These are phyloP conservation scores for Takifugu ocellatus DNA, from an alignment of 2,797 vertebrate species.

Conservation along the genomic window DNA sequence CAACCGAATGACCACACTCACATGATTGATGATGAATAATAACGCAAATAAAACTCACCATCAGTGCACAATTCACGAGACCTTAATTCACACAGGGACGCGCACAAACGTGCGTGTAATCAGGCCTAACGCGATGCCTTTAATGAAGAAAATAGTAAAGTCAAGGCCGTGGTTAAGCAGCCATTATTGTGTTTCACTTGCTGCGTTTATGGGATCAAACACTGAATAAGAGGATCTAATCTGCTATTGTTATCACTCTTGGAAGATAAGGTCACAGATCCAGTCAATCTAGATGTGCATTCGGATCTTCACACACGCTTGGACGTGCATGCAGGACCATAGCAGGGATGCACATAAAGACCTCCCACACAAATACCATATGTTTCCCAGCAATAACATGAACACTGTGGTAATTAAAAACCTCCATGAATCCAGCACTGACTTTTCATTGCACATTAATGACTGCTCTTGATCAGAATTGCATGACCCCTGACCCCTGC, in stretches of 20 bases:
- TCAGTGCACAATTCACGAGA: conserved; percentile 32
- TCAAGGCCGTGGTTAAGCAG: conserved; percentile 52
- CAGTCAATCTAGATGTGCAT: background rate
- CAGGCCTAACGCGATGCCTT: conserved; percentile 40
- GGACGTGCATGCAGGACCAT: background rate
- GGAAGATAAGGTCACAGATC: conserved; percentile 25
- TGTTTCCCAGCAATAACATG: no score
- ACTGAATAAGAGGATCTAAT: conserved; percentile 45
- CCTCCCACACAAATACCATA: no score
- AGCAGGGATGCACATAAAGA: no score
- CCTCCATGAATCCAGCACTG: no score
- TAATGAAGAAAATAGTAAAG: conserved; percentile 57
- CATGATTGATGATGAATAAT: background rate
- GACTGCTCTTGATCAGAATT: no score
- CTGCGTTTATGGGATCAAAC: conserved; percentile 56
- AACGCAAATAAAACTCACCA: conserved; percentile 7
- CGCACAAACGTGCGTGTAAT: conserved; percentile 18
- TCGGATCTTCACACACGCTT: no score
- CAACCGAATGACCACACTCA: background rate
- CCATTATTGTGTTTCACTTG: conserved; percentile 49
- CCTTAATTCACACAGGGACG: conserved; percentile 10
- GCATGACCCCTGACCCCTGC: no score
- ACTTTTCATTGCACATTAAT: no score
- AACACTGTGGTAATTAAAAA: no score
- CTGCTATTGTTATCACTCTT: conserved; percentile 43